Evolutionary conservation across 2,113 vertebrate genomes (phyloP).

Genomic region (Ondatra zibethicus): DNA sequence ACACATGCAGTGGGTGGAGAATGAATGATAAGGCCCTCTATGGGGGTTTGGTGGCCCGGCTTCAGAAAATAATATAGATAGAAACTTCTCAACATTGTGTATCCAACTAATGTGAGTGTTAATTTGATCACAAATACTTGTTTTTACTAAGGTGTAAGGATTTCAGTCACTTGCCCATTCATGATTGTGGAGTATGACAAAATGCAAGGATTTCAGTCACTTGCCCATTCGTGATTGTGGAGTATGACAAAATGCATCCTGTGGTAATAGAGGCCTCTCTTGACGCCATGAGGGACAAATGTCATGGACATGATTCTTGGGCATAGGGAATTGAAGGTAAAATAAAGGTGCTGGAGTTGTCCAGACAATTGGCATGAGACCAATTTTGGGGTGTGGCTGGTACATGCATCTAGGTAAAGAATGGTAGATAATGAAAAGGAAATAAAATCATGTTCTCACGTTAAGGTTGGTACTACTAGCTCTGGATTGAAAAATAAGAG

Average conservation of each 20-base stretch:
- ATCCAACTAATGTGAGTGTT: neutral
- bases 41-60: neutral
- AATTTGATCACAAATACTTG: conserved; percentile 10
- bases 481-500: conserved; percentile 19
- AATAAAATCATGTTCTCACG: neutral
- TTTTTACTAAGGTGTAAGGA: neutral
- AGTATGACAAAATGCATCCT: neutral
- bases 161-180: neutral
- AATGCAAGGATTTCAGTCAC: neutral
- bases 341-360: neutral
- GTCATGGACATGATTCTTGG: neutral
- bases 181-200: neutral
- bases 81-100: neutral
- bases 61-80: neutral
- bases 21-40: neutral
- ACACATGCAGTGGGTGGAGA: neutral
- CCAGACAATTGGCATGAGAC: neutral
- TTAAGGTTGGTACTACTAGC: neutral
- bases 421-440: neutral
- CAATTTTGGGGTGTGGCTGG: neutral
- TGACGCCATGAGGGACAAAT: neutral
- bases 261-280: neutral
- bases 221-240: neutral
- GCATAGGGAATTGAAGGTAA: neutral
- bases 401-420: neutral